Base-by-base conservation (phyloP, 2,113 vertebrate genomes). In the Blennius ocellaris region DNA sequence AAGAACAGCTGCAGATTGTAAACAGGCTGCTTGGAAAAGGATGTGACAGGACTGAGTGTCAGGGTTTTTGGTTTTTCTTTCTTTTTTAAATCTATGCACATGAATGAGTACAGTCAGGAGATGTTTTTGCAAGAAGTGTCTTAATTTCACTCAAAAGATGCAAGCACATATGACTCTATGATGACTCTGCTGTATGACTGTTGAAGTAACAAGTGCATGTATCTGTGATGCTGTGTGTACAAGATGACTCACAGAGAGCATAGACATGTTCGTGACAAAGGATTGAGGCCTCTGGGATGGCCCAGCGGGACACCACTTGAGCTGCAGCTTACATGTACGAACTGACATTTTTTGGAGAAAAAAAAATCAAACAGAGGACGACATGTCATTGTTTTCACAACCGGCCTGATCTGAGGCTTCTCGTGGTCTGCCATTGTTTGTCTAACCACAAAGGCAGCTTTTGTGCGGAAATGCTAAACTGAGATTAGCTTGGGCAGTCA, bases 381-480 rank as follows among this genome's bases (percentile, higher is more conserved):
- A 16, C 63, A 58, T 30, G 69, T 71, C 64, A 62, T 75, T 87
- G 72, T 87, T 83, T 82, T 53, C 77, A 54, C 71, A 59, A 76
- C 68, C 68, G 21, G 73, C 52, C 36, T 12, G 64, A 86, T 79
- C 60, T 60, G 77, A 80, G 58, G 66, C 69, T 81, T 88, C 66
- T 37, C 55, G 21, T 53, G 69, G 63, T 79, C 75, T 67, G 72
- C 69, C 77, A 80, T 83, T 87, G 80, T 90, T 76, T 78, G 47
- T 80, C 41, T 49, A 63, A 81, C 76, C 76, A 86, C 87, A 90
- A 84, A 83, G 57, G 56, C 61, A 11, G 44, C 68, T 78, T 90
- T 94, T 92, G 87, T 92, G 73, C 75, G 65, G 44, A 85, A 92
- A 90, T 90, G 87, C 88, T 92, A 90, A 93, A 93, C 83, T 84